Evolutionary conservation across 2,888 invertebrate genomes (phyloP).

Genomic region (Watsonalla binaria): DNA sequence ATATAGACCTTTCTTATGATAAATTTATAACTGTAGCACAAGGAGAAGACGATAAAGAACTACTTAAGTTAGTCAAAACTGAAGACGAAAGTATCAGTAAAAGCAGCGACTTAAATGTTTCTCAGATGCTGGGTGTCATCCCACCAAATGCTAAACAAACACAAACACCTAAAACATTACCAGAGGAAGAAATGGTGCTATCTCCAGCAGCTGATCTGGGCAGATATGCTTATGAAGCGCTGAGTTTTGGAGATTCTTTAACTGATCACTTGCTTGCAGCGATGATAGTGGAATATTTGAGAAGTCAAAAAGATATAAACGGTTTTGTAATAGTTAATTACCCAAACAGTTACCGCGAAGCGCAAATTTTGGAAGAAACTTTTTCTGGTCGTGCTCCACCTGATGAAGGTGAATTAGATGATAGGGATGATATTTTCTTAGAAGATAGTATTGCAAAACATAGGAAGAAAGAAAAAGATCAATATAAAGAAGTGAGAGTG

Average conservation of each 20-base stretch:
- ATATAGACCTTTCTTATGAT: constrained; percentile 66
- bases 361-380: constrained; percentile 78
- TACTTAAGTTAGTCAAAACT: constrained; percentile 52
- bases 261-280: constrained; percentile 76
- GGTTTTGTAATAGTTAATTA: constrained; percentile 83
- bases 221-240: constrained; percentile 72
- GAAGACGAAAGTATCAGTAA: constrained; percentile 47
- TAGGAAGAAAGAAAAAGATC: constrained; percentile 54
- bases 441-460: constrained; percentile 60
- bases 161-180: constrained; percentile 80
- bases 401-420: constrained; percentile 45
- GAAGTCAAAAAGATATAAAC: constrained; percentile 59
- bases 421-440: constrained; percentile 61
- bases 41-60: constrained; percentile 51
- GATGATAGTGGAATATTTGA: constrained; percentile 80
- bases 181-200: constrained; percentile 76
- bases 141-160: constrained; percentile 69
- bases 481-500: constrained; percentile 46
- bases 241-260: constrained; percentile 74
- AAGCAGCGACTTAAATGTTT: constrained; percentile 36
- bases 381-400: constrained; percentile 76
- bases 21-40: constrained; percentile 45
- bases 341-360: constrained; percentile 78
- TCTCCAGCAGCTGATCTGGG: constrained; percentile 75
- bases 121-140: constrained; percentile 35